Percentiles rank a stretch among this genome's conserved stretches.
phyloP scores from a whole-genome alignment of 2,888 invertebrate genomes.

The Temnothorax ravouxi region DNA sequence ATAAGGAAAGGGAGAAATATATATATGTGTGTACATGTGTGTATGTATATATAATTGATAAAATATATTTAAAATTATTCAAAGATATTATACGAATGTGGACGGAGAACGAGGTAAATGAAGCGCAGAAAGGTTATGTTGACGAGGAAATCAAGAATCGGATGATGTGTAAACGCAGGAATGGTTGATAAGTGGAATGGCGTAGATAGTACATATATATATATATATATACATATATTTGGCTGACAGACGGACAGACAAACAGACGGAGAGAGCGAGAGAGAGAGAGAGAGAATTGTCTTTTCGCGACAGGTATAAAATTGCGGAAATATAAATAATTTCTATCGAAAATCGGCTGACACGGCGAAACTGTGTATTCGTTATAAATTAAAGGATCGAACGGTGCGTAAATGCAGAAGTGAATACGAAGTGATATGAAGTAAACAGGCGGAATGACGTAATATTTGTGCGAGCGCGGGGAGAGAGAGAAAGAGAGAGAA shows the following conservation, averaged over 20 bases:
- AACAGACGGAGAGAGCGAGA: too few species aligned
- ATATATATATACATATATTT: neutral
- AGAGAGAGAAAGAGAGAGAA: neutral
- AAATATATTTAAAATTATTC: neutral
- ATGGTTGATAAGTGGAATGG: constrained; percentile 26
- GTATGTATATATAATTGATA: neutral
- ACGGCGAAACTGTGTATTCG: neutral
- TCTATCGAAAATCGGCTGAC: neutral
- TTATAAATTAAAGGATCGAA: neutral
- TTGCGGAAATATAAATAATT: neutral
- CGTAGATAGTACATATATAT: constrained; percentile 1
- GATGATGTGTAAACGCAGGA: constrained; percentile 37
- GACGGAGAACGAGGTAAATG: neutral
- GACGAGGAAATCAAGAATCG: neutral
- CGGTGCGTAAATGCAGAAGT: neutral
- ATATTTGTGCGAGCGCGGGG: neutral
- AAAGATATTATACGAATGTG: neutral
- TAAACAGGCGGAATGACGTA: constrained; percentile 13
- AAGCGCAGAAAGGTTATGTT: constrained; percentile 16
- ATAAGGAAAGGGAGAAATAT: neutral
- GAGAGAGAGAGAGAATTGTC: neutral
- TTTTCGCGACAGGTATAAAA: neutral
- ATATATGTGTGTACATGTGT: neutral
- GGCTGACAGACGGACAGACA: too few species aligned
- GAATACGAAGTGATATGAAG: neutral